Evolutionary conservation across 2,888 invertebrate species (phyloP).

Genomic region (Drosophila glabriapex): DNA sequence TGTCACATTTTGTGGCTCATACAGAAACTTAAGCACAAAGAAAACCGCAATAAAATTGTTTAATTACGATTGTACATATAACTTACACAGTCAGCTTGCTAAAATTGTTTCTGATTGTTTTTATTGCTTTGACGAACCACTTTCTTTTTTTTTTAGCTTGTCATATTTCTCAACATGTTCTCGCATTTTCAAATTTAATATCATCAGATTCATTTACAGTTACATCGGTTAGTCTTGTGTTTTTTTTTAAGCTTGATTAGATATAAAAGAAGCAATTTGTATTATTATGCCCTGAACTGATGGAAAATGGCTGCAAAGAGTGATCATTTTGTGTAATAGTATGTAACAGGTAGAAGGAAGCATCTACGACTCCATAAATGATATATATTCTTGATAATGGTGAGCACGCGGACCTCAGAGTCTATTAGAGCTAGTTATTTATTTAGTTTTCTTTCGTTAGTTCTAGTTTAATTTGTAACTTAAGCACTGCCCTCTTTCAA

Average conservation of each 20-base stretch:
- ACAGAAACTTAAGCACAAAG: background rate
- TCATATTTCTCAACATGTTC: background rate
- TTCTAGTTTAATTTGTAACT: constrained; percentile 4
- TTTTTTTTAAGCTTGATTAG: background rate
- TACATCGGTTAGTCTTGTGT: background rate
- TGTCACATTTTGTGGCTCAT: background rate
- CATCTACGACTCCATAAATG: background rate
- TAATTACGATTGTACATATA: background rate
- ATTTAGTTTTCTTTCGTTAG: background rate
- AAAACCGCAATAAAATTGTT: background rate
- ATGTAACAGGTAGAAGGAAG: background rate
- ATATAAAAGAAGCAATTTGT: background rate
- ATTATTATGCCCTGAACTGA: no score
- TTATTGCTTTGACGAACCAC: background rate
- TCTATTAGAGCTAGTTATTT: background rate
- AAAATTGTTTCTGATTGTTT: background rate
- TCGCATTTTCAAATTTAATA: background rate
- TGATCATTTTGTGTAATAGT: background rate
- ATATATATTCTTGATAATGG: background rate
- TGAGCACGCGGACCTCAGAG: background rate
- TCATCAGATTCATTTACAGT: background rate
- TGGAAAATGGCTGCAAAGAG: no score
- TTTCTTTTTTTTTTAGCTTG: background rate
- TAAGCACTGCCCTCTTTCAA: constrained; percentile 1
- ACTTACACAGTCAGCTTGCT: background rate